Conservation (phyloP, 2,888 invertebrate genomes). For the Ophion ellenae region DNA sequence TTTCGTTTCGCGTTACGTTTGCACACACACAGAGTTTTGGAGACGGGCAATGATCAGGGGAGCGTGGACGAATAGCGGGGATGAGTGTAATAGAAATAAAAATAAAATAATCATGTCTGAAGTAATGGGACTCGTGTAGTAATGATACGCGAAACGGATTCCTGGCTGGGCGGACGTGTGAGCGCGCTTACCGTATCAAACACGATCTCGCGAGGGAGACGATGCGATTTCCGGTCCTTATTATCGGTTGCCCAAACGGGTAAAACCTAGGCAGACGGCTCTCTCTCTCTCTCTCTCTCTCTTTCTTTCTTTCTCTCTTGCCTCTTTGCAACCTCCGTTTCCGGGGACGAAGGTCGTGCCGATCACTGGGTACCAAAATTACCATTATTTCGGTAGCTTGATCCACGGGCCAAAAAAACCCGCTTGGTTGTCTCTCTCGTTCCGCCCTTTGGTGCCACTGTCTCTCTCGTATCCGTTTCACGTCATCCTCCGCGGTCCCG, state of each 20-base stretch:
- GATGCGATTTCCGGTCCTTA: not conserved
- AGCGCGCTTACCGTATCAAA: conserved; percentile 34
- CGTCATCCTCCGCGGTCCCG: not conserved
- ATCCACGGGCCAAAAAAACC: not conserved
- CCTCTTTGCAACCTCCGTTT: not conserved
- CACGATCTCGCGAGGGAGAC: not conserved
- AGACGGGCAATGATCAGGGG: conserved; percentile 33
- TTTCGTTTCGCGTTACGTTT: conserved; percentile 1
- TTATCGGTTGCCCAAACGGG: conserved; percentile 19
- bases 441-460: not conserved
- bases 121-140: conserved; percentile 18
- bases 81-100: not conserved
- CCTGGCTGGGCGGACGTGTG: conserved; percentile 45
- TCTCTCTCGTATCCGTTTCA: not conserved
- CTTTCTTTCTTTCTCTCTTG: not conserved
- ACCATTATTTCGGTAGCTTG: not conserved
- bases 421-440: not conserved
- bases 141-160: conserved; percentile 39
- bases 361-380: conserved; percentile 7
- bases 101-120: not conserved
- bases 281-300: too few species aligned
- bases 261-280: not conserved
- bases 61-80: conserved; percentile 22
- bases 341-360: not conserved
- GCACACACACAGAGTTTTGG: not conserved